Percentiles rank a stretch among this genome's conserved stretches.
phyloP scores from a whole-genome alignment of 2,797 vertebrate species.

The Sylvilagus floridanus region DNA sequence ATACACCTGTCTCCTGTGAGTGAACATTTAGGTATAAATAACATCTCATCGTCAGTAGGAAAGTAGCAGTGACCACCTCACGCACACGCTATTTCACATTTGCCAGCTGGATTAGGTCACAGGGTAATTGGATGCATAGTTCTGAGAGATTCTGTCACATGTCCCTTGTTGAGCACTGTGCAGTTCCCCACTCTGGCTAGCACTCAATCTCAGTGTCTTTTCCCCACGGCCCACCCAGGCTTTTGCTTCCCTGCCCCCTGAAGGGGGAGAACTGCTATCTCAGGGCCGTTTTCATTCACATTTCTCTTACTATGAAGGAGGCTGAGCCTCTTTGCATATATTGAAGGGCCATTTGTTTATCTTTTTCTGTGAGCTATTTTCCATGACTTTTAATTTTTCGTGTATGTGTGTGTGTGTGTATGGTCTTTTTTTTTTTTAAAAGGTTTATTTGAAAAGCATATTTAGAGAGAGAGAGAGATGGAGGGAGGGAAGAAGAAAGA shows the following conservation, averaged over 20 bases:
- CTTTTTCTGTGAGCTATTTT: conserved; percentile 28
- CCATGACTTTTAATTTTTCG: conserved; percentile 22
- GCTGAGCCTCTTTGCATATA: neutral
- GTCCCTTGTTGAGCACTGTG: neutral
- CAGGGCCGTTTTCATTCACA: neutral
- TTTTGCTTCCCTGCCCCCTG: neutral
- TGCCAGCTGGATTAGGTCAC: neutral
- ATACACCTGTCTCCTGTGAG: neutral
- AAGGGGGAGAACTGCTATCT: neutral
- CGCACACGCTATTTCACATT: neutral
- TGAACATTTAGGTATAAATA: neutral
- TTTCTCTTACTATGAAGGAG: conserved; percentile 28
- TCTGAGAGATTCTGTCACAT: neutral
- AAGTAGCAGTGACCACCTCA: neutral
- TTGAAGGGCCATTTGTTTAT: conserved; percentile 9
- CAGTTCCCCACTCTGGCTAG: neutral
- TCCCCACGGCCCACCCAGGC: neutral
- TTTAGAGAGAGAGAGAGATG: too few relatives aligned
- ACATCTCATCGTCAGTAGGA: neutral
- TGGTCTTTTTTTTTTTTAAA: neutral
- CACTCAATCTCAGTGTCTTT: neutral
- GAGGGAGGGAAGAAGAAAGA: too few relatives aligned
- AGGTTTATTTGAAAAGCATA: too few relatives aligned
- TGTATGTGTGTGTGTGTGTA: neutral
- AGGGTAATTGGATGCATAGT: neutral